These are phyloP conservation scores for Ploceus nigricollis DNA, from an alignment of 2,113 vertebrate genomes.

Conservation along the genomic window DNA sequence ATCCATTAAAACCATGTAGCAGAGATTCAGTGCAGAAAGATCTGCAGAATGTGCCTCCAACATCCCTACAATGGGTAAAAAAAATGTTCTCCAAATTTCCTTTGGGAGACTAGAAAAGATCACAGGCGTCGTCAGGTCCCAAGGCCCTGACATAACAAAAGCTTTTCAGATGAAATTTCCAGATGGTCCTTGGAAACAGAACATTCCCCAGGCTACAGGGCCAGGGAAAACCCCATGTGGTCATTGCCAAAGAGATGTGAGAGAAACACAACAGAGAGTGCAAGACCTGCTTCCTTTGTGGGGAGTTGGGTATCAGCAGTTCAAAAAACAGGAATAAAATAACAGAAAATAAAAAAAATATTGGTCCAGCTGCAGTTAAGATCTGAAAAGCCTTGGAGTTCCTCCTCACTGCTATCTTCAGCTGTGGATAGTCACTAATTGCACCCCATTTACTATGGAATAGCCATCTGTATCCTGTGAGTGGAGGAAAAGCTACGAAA, in stretches of 20 bases:
- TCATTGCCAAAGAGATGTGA: background rate
- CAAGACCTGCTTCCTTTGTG: background rate
- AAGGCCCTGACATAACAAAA: background rate
- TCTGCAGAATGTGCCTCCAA: background rate
- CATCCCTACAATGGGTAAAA: background rate
- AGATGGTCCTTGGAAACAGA: background rate
- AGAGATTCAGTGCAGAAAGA: background rate
- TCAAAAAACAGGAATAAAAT: background rate
- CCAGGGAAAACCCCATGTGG: background rate
- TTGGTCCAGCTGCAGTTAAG: background rate
- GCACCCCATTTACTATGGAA: background rate
- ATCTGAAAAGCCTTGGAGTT: background rate
- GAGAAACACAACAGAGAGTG: background rate
- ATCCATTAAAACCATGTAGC: background rate
- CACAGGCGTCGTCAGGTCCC: background rate
- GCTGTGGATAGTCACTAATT: background rate
- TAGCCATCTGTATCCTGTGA: background rate
- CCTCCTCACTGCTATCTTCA: background rate
- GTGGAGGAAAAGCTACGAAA: background rate
- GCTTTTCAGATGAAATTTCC: background rate
- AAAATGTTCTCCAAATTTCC: background rate
- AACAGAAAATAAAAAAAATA: background rate
- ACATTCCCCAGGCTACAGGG: background rate
- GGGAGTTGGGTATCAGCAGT: background rate
- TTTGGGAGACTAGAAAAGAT: background rate